Evolutionary conservation across 2,888 invertebrate genomes (phyloP).

Genomic region (Mythimna lalbum): DNA sequence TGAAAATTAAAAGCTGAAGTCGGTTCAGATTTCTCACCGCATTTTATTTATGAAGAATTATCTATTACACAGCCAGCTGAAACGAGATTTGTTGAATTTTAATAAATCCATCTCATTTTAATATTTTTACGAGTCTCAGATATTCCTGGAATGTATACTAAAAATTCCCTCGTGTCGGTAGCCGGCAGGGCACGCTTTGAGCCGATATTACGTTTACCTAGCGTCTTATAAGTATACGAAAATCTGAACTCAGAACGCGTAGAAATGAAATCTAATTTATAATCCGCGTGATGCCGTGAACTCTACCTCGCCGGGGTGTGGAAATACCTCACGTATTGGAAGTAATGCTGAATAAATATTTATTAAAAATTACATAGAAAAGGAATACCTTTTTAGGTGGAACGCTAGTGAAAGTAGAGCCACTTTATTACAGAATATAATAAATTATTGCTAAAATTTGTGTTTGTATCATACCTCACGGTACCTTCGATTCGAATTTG

Average conservation of each 20-base stretch:
- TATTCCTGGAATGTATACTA: conserved; percentile 53
- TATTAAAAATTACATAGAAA: conserved; percentile 84
- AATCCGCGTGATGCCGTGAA: conserved; percentile 73
- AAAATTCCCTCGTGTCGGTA: conserved; percentile 44
- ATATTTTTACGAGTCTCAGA: conserved; percentile 67
- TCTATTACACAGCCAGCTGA: conserved; percentile 50
- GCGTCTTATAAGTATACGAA: conserved; percentile 60
- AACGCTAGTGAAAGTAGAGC: conserved; percentile 52
- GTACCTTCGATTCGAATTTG: conserved; percentile 26
- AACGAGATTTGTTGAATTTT: conserved; percentile 73
- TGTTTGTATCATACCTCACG: conserved; percentile 26
- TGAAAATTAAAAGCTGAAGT: conserved; percentile 29
- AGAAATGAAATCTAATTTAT: conserved; percentile 80
- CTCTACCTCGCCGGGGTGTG: conserved; percentile 67
- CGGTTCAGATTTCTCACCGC: conserved; percentile 31
- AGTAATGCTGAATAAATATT: conserved; percentile 84
- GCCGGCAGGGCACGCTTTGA: conserved; percentile 42
- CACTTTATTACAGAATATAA: conserved; percentile 51
- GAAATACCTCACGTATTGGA: conserved; percentile 75
- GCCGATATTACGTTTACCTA: conserved; percentile 54
- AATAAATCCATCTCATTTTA: conserved; percentile 73
- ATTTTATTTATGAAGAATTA: conserved; percentile 63
- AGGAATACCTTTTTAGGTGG: conserved; percentile 60
- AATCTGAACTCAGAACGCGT: conserved; percentile 69
- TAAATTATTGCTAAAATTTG: conserved; percentile 55